Base-by-base conservation (phyloP, 2,888 invertebrate species). In the Drosophila atripex region DNA sequence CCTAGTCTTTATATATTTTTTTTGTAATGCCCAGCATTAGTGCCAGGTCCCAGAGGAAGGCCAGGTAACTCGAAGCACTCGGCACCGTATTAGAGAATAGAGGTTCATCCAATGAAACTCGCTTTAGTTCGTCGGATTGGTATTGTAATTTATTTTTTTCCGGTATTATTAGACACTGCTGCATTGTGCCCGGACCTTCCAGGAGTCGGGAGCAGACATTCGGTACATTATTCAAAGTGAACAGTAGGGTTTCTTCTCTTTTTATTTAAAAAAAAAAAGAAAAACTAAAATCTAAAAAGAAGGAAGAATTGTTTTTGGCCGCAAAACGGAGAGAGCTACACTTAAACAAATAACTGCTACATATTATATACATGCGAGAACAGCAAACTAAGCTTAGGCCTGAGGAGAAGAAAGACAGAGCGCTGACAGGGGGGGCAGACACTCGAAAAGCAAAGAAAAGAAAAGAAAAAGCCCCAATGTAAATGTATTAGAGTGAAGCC, bases 71-170 rank as follows among this genome's bases (percentile, higher is more conserved):
- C 32, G 12, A 41, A 25, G 32, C 41, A 32, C 8, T 9, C 28
- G 14, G 28, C 41, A 61, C 11, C 47, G 63, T 53, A 64, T 47
- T 63, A 68, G 51, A 35, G n/a, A 14, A n/a, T 16, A 5, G 12
- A 43, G 35, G 28, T 66, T 74, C 70, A 73, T 78, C 7, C 43
- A 83, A 77, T 79, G 79, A 61, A 77, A 25, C 61, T 57, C 38
- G 28, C 50, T 47, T 25, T 23, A 45, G 21, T 58, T 39, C 45
- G 50, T 60, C 52, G 60, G 45, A 66, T 75, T 78, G 66, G 73
- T 77, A 82, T 73, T 78, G 77, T 75, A 82, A 79, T 77, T 78
- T 75, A 84, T 77, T 83, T 75, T 76, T 75, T n/a, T 35, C 14
- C 35, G 58, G 65, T 70, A 74, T 58, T 58, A 59, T 61, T 58